Conservation (phyloP, 2,888 invertebrate genomes). For the Agrotis segetum region DNA sequence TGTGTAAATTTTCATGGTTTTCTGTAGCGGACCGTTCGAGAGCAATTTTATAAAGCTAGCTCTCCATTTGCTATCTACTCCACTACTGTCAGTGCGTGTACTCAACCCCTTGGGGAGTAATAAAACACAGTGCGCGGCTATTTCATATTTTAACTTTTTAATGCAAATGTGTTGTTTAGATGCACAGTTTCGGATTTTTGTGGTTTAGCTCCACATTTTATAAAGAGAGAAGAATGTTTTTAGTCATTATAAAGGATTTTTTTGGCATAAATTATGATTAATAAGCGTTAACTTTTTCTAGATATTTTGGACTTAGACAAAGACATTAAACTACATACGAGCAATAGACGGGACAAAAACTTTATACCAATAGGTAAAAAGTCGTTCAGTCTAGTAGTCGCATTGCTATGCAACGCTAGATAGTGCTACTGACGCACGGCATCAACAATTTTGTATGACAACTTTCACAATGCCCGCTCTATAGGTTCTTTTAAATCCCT, state of each 20-base stretch:
- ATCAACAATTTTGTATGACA: too few species aligned
- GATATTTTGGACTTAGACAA: too few species aligned
- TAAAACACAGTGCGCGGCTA: conserved; percentile 55
- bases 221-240: background rate
- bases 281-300: background rate
- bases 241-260: background rate
- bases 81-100: conserved; percentile 22
- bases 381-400: too few species aligned
- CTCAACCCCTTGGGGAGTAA: conserved; percentile 43
- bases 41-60: background rate
- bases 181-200: conserved; percentile 25
- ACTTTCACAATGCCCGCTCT: too few species aligned
- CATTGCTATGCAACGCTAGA: too few species aligned
- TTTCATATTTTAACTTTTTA: conserved; percentile 65
- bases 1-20: background rate
- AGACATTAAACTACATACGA: too few species aligned
- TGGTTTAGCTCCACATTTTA: conserved; percentile 7
- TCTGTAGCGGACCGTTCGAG: background rate
- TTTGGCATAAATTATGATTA: background rate
- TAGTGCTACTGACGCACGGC: too few species aligned
- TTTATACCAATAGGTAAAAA: too few species aligned
- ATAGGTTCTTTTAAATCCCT: too few species aligned
- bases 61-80: conserved; percentile 16
- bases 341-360: too few species aligned
- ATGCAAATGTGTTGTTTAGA: conserved; percentile 61